These are phyloP conservation scores for Anoplopoma fimbria DNA, from an alignment of 2,113 vertebrate genomes.

Conservation along the genomic window DNA sequence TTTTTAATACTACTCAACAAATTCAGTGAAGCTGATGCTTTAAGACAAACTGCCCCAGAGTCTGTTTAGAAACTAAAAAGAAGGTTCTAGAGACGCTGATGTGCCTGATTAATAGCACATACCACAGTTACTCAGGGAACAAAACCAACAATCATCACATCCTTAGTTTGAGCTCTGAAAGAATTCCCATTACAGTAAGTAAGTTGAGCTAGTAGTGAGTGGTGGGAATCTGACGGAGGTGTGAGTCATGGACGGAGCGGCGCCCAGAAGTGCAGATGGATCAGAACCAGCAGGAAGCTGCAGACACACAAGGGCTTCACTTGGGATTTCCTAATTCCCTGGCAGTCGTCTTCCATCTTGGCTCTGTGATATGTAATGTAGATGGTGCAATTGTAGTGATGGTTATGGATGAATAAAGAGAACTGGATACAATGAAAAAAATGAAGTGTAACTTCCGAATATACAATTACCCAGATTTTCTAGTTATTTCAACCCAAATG, in stretches of 20 bases:
- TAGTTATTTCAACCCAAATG: too few relatives aligned
- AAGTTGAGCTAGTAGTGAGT: neutral
- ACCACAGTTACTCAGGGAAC: neutral
- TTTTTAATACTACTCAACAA: too few relatives aligned
- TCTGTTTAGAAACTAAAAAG: too few relatives aligned
- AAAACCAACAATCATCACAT: neutral
- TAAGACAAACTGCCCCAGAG: neutral
- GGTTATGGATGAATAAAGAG: too few relatives aligned
- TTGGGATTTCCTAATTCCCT: conserved; percentile 66
- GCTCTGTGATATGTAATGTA: neutral
- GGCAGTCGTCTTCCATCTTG: neutral
- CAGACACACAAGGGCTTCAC: conserved; percentile 28
- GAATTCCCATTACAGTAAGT: conserved; percentile 1
- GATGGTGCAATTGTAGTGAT: too few relatives aligned
- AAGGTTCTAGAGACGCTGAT: too few relatives aligned
- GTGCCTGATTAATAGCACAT: neutral
- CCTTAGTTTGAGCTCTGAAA: conserved; percentile 1
- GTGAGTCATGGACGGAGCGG: conserved; percentile 57
- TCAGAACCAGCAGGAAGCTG: conserved; percentile 62
- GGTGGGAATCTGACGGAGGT: conserved; percentile 69
- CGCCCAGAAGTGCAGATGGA: conserved; percentile 63
- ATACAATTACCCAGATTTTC: too few relatives aligned
- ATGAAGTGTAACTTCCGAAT: too few relatives aligned
- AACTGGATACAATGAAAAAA: too few relatives aligned
- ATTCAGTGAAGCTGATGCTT: too few relatives aligned